Percentiles rank a stretch among this genome's conserved stretches.
Conservation (phyloP, 2,113 vertebrate species). For the Oophaga pumilio region DNA sequence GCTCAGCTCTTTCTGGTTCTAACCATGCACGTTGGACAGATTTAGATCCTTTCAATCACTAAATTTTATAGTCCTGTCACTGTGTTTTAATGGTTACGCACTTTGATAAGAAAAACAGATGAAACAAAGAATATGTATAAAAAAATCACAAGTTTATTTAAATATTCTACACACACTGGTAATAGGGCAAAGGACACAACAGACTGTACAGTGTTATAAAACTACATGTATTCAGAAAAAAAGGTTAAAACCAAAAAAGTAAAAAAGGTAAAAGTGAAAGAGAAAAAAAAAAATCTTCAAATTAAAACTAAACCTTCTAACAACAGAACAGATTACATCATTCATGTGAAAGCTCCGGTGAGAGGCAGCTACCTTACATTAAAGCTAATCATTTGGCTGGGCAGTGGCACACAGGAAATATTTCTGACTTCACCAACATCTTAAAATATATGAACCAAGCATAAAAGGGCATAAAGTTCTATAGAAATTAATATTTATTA, state of each 20-base stretch:
- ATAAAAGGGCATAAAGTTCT: neutral
- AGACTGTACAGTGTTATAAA: constrained; percentile 72
- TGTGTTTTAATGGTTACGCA: neutral
- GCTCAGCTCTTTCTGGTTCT: neutral
- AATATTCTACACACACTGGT: constrained; percentile 68
- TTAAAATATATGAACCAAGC: neutral
- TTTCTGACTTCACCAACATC: neutral
- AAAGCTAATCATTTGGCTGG: constrained; percentile 2
- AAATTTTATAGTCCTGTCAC: neutral
- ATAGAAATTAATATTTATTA: neutral
- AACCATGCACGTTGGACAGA: neutral
- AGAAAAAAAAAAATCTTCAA: neutral
- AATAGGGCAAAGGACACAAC: constrained; percentile 66
- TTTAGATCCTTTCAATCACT: neutral
- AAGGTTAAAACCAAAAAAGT: neutral
- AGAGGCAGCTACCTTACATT: neutral
- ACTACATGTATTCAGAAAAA: constrained; percentile 60
- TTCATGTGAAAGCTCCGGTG: neutral
- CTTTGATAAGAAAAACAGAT: constrained; percentile 23
- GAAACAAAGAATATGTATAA: constrained; percentile 60
- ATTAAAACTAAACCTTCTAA: neutral
- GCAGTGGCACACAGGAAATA: neutral
- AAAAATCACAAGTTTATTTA: constrained; percentile 66
- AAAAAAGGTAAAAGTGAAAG: neutral
- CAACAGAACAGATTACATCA: neutral